These are phyloP conservation scores for Regulus satrapa DNA, from an alignment of 2,113 vertebrate genomes.

Conservation along the genomic window DNA sequence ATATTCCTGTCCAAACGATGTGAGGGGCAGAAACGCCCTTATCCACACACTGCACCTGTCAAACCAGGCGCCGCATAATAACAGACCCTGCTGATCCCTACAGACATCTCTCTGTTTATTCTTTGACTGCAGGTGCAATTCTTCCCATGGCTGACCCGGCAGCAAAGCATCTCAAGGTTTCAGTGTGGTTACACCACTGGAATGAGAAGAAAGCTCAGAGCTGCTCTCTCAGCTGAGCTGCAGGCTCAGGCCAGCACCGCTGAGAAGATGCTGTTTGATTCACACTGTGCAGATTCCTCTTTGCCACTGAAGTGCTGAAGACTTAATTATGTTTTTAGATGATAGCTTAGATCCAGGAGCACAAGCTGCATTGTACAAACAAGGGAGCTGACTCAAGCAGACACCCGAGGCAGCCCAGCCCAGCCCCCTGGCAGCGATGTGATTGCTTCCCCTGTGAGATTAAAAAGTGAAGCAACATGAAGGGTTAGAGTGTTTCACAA, in stretches of 20 bases:
- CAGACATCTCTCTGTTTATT: not conserved
- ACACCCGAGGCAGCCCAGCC: slow-evolving; percentile 36
- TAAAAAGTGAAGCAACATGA: slow-evolving; percentile 44
- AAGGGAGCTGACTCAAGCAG: slow-evolving; percentile 5
- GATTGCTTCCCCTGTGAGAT: not conserved
- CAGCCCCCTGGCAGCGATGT: slow-evolving; percentile 16
- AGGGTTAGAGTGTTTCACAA: slow-evolving; percentile 49
- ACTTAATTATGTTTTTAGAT: slow-evolving; percentile 45
- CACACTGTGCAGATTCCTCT: not conserved
- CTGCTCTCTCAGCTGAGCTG: not conserved
- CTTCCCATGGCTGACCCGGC: not conserved
- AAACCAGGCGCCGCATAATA: not conserved
- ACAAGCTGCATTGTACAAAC: slow-evolving; percentile 1
- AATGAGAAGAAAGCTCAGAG: not conserved
- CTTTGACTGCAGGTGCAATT: not conserved
- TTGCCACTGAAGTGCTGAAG: slow-evolving; percentile 13
- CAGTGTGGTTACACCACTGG: not conserved
- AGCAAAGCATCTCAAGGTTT: not conserved
- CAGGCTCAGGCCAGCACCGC: not conserved
- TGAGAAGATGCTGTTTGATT: not conserved
- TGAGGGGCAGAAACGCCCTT: not conserved
- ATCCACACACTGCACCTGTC: not conserved
- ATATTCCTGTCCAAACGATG: not conserved
- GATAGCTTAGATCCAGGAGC: slow-evolving; percentile 12
- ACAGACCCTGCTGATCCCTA: not conserved